Evolutionary conservation across 2,797 vertebrate species (phyloP).

Genomic region (Manis javanica): DNA sequence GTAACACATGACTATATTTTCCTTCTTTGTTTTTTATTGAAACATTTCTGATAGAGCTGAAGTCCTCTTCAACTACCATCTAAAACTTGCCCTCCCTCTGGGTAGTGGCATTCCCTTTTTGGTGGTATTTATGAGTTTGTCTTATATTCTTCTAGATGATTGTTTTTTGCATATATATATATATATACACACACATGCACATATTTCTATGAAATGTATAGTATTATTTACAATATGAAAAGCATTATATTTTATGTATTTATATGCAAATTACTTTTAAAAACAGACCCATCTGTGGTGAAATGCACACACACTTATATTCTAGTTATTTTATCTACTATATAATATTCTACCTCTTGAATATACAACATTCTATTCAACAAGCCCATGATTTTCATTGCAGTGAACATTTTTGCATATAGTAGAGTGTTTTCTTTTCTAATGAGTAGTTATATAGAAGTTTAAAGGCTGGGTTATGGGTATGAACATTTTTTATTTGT

Average conservation of each 20-base stretch:
- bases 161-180: neutral
- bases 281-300: neutral
- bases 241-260: neutral
- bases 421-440: neutral
- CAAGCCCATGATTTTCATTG: neutral
- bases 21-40: neutral
- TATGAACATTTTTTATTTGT: neutral
- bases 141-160: neutral
- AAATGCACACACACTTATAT: neutral
- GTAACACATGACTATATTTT: neutral
- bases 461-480: neutral
- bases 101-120: neutral
- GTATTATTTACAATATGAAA: neutral
- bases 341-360: neutral
- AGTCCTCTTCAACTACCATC: neutral
- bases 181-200: no score
- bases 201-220: neutral
- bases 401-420: neutral
- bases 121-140: neutral
- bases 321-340: slow-evolving; percentile 1
- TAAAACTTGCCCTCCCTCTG: neutral
- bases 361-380: neutral
- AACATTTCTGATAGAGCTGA: neutral
- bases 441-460: neutral
- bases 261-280: slow-evolving; percentile 27